Percentiles rank a stretch among this genome's conserved stretches.
Conservation (phyloP, 1,140 invertebrate genomes). For the Carposina sasakii region DNA sequence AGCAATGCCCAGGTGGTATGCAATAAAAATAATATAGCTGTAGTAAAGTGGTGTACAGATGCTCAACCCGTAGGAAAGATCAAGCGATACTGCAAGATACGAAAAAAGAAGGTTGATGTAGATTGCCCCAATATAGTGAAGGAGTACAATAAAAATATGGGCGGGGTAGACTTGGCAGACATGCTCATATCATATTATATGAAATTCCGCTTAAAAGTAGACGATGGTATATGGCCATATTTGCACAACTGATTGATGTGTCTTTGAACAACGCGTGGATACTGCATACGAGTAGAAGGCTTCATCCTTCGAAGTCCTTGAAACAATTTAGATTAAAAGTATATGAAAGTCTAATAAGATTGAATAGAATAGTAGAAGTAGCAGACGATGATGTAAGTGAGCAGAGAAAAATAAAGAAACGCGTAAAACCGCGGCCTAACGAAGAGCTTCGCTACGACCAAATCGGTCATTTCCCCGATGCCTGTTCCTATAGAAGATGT, state of each 20-base stretch:
- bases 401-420: no score
- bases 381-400: no score
- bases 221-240: conserved; percentile 1
- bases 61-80: background rate
- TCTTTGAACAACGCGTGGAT: conserved; percentile 2
- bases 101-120: background rate
- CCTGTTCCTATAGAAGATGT: no score
- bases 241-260: background rate
- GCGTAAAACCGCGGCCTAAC: no score
- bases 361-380: no score
- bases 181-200: conserved; percentile 3
- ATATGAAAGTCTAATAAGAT: no score
- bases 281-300: no score
- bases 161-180: conserved; percentile 1
- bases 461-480: no score
- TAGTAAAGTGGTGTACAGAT: conserved; percentile 1
- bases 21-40: background rate
- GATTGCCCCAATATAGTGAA: conserved; percentile 5
- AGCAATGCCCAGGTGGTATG: background rate
- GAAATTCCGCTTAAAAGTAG: background rate
- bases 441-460: no score
- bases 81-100: background rate
- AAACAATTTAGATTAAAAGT: no score
- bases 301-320: no score
- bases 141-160: conserved; percentile 2